A percentile compares a stretch with the other conserved stretches of the same genome.
phyloP scores from a whole-genome alignment of 2,888 invertebrate species.

The Tenodera sinensis region DNA sequence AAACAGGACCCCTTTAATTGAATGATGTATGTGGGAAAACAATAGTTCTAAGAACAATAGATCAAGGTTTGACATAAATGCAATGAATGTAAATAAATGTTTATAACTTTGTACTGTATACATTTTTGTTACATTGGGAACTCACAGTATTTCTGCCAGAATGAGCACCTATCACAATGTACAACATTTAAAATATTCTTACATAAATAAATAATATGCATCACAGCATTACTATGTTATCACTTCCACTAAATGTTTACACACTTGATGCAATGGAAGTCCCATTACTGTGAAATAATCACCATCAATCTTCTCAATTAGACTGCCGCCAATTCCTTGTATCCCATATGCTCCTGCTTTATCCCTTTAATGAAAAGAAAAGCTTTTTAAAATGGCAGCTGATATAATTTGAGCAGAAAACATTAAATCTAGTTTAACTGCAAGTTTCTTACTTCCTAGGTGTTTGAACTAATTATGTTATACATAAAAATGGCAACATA shows the following conservation, averaged over 20 bases:
- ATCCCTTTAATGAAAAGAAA: slow-evolving; percentile 53
- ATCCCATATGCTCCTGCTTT: slow-evolving; percentile 93
- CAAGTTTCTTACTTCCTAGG: too few species aligned
- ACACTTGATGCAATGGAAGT: slow-evolving; percentile 66
- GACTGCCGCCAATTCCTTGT: slow-evolving; percentile 78
- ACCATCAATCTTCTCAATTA: slow-evolving; percentile 75
- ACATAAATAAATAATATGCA: not conserved
- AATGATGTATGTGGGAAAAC: too few species aligned
- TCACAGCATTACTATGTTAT: not conserved
- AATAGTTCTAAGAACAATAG: too few species aligned
- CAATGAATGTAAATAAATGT: too few species aligned
- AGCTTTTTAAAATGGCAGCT: not conserved
- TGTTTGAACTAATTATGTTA: too few species aligned
- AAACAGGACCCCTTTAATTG: too few species aligned
- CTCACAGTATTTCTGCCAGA: not conserved
- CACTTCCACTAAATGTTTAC: slow-evolving; percentile 37
- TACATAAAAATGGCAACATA: too few species aligned
- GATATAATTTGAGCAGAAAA: too few species aligned
- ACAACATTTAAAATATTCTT: not conserved
- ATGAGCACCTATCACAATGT: not conserved
- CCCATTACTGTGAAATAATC: slow-evolving; percentile 90
- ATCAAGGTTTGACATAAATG: too few species aligned
- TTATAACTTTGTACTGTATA: too few species aligned
- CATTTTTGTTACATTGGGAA: not conserved
- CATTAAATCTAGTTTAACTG: too few species aligned